A percentile compares a stretch with the other conserved stretches of the same genome.
Conservation (phyloP, 2,888 invertebrate genomes). For the Drosophila paramelanica region DNA sequence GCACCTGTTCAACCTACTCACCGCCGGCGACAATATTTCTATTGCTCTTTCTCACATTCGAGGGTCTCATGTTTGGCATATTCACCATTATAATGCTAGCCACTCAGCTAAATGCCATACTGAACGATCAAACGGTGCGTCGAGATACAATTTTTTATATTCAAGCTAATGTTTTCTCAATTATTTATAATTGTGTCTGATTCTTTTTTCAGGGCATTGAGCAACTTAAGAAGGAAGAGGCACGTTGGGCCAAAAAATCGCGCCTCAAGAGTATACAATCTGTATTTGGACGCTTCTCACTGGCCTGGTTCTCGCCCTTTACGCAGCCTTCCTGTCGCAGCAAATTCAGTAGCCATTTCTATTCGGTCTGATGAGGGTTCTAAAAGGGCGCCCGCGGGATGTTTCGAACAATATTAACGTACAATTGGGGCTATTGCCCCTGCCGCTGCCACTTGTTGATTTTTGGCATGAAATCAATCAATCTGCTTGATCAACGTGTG, state of each 20-base stretch:
- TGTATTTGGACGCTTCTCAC: slow-evolving; percentile 97
- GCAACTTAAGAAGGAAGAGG: slow-evolving; percentile 97
- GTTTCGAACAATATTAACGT: slow-evolving; percentile 59
- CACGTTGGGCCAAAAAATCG: slow-evolving; percentile 95
- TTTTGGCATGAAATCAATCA: slow-evolving; percentile 49
- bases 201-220: slow-evolving; percentile 94
- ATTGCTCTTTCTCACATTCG: slow-evolving; percentile 95
- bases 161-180: background rate
- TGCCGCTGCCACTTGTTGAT: slow-evolving; percentile 55
- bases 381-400: slow-evolving; percentile 4
- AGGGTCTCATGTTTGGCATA: slow-evolving; percentile 97
- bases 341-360: slow-evolving; percentile 92
- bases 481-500: slow-evolving; percentile 23
- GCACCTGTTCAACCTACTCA: slow-evolving; percentile 95
- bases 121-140: slow-evolving; percentile 98
- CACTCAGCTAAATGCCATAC: slow-evolving; percentile 98
- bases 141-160: background rate
- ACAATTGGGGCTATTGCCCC: slow-evolving; percentile 27
- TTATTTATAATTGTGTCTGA: slow-evolving; percentile 7
- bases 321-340: slow-evolving; percentile 91
- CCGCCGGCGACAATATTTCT: slow-evolving; percentile 98
- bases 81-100: slow-evolving; percentile 99
- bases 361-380: slow-evolving; percentile 89
- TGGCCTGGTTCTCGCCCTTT: slow-evolving; percentile 94
- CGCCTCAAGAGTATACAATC: slow-evolving; percentile 97